Base-by-base conservation (phyloP, 2,113 vertebrate species). In the Ptilonorhynchus violaceus region DNA sequence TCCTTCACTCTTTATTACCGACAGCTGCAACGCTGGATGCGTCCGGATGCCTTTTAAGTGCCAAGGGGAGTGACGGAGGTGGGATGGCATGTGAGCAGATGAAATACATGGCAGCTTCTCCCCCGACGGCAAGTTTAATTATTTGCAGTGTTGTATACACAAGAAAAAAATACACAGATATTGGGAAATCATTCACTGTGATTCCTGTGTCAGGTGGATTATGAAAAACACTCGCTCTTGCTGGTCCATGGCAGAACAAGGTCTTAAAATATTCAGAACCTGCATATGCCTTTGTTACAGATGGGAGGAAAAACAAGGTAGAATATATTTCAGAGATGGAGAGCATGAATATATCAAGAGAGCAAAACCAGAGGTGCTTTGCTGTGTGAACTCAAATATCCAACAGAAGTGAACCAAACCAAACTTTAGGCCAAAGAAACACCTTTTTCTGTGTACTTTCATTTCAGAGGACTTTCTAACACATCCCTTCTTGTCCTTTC, bases 231-330 rank as follows among this genome's bases (percentile, higher is more conserved):
- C 20, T 92, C 2, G 11, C 30, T 95, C 59, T 91, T 92, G 75
- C 85, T 92, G 52, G 79, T 78, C 83, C 76, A 68, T 75, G 77
- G 74, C 64, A 91, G 84, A 95, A 85, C 81, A 91, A 93, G 75
- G 72, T 82, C 94, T 98, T 98, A 92, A 98, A 97, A 98, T 98
- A 98, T 98, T 97, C 96, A 97, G 69, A 98, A 94, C 64, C 50
- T 88, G 56, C n/a, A 41, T 19, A 85, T 0, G 75, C 59, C 85
- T 92, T 68, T 89, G 87, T 93, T 62, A 85, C n/a, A 95, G 84
- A 80, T 60, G 46, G 74, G 39, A 86, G 23, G 24, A 68, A 88
- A 90, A 66, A 7, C 49, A 62, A 72, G 75, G 77, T 70, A 88
- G 70, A 78, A 81, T 64, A 56, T 44, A 55, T 59, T 11, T 88